phyloP scores from a whole-genome alignment of 92 coral and sea anemone species.

The Chrysogorgia sp. region DNA sequence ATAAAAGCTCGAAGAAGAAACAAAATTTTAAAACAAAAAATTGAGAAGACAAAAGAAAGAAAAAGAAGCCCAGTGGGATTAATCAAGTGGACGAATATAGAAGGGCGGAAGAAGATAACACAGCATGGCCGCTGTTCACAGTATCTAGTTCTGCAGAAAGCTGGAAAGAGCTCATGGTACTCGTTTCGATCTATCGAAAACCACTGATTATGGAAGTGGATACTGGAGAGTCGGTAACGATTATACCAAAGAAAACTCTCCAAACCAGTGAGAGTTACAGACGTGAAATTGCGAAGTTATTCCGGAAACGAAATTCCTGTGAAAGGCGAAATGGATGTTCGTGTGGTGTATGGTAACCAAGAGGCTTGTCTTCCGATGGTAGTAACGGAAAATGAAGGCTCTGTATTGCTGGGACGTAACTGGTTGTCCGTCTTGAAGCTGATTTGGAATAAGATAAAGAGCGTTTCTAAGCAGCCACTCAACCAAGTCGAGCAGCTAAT shows the following conservation, averaged over 20 bases:
- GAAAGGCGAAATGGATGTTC: slow-evolving; percentile 36
- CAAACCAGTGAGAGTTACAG: slow-evolving; percentile 38
- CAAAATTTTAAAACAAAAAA: too few species aligned
- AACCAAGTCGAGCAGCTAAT: slow-evolving; percentile 28
- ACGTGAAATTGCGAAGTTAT: slow-evolving; percentile 23
- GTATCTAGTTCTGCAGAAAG: slow-evolving; percentile 16
- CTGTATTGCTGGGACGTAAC: slow-evolving; percentile 27
- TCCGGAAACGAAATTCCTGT: slow-evolving; percentile 39
- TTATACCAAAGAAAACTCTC: slow-evolving; percentile 33
- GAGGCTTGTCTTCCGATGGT: slow-evolving; percentile 27
- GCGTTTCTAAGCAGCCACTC: slow-evolving; percentile 1
- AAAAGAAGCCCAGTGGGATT: too few species aligned
- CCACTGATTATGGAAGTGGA: slow-evolving; percentile 42
- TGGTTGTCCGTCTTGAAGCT: too few species aligned
- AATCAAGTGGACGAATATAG: too few species aligned
- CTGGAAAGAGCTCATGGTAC: slow-evolving; percentile 33
- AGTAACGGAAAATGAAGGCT: slow-evolving; percentile 3
- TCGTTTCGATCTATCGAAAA: slow-evolving; percentile 27
- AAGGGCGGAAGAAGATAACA: too few species aligned
- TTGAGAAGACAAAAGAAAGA: too few species aligned
- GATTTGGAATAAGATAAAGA: slow-evolving; percentile 51
- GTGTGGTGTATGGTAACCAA: slow-evolving; percentile 43
- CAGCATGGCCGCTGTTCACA: slow-evolving; percentile 45
- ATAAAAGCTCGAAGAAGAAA: too few species aligned
- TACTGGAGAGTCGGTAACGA: slow-evolving; percentile 44